These are phyloP conservation scores for Holcopasites calliopsidis DNA, from an alignment of 1,140 invertebrate species.

Conservation along the genomic window DNA sequence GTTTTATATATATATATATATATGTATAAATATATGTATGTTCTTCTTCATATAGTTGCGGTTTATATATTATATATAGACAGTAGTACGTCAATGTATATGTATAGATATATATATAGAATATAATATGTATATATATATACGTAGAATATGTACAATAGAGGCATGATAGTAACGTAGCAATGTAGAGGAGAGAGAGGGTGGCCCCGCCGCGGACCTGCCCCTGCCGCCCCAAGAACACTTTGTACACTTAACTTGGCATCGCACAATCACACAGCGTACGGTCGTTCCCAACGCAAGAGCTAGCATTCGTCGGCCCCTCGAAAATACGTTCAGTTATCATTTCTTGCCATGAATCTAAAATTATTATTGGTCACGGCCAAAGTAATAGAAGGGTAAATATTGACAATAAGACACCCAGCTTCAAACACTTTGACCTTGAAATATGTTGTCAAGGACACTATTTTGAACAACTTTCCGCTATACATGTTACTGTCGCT, in stretches of 20 bases:
- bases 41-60: constrained; percentile 42
- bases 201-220: constrained; percentile 74
- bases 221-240: constrained; percentile 73
- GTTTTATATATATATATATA: constrained; percentile 68
- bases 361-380: too few relatives aligned
- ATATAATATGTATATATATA: constrained; percentile 74
- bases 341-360: too few relatives aligned
- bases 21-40: constrained; percentile 60
- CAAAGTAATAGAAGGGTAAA: too few relatives aligned
- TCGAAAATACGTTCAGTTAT: too few relatives aligned
- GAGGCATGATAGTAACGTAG: constrained; percentile 76
- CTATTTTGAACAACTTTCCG: too few relatives aligned
- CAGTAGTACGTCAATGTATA: constrained; percentile 67
- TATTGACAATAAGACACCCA: too few relatives aligned
- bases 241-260: constrained; percentile 69
- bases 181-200: constrained; percentile 77
- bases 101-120: constrained; percentile 67
- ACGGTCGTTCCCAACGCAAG: constrained; percentile 66
- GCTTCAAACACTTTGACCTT: too few relatives aligned
- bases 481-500: too few relatives aligned
- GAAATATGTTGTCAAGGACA: too few relatives aligned
- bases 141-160: constrained; percentile 76
- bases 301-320: constrained; percentile 60
- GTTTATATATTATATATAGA: constrained; percentile 66
- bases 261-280: constrained; percentile 68